These are phyloP conservation scores for Sminthopsis crassicaudata DNA, from an alignment of 2,113 vertebrate species.

Conservation along the genomic window DNA sequence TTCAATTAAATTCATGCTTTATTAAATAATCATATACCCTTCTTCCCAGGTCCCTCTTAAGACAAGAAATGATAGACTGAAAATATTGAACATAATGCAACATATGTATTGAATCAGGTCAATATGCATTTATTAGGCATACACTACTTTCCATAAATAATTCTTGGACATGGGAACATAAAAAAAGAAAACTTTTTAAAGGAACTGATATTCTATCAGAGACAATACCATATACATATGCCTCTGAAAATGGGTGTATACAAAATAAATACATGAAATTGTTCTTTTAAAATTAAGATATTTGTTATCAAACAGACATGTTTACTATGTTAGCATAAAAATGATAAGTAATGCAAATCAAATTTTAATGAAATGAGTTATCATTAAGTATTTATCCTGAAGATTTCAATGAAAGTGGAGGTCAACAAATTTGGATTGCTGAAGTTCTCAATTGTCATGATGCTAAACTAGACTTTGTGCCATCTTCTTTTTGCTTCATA, in stretches of 20 bases:
- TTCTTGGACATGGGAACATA: not conserved
- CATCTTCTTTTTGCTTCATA: not conserved
- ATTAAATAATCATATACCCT: not conserved
- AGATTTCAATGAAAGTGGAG: slow-evolving; percentile 55
- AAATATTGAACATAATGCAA: not conserved
- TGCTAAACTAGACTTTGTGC: not conserved
- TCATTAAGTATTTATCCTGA: slow-evolving; percentile 39
- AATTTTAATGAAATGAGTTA: slow-evolving; percentile 47
- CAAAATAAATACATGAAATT: not conserved
- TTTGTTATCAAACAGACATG: not conserved
- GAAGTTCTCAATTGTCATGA: slow-evolving; percentile 31
- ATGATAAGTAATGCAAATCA: slow-evolving; percentile 26
- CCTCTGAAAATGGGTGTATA: not conserved
- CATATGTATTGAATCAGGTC: not conserved
- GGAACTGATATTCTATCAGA: not conserved
- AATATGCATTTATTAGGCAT: not conserved
- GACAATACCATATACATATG: not conserved
- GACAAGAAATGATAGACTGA: not conserved
- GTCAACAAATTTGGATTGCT: slow-evolving; percentile 8
- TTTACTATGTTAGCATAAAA: not conserved
- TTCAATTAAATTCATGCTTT: not conserved
- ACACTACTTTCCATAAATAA: not conserved
- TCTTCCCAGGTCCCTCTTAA: not conserved
- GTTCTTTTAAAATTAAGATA: not conserved
- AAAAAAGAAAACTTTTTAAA: not conserved